Evolutionary conservation across 2,113 vertebrate species (phyloP).

Genomic region (Sisor rabdophorus): DNA sequence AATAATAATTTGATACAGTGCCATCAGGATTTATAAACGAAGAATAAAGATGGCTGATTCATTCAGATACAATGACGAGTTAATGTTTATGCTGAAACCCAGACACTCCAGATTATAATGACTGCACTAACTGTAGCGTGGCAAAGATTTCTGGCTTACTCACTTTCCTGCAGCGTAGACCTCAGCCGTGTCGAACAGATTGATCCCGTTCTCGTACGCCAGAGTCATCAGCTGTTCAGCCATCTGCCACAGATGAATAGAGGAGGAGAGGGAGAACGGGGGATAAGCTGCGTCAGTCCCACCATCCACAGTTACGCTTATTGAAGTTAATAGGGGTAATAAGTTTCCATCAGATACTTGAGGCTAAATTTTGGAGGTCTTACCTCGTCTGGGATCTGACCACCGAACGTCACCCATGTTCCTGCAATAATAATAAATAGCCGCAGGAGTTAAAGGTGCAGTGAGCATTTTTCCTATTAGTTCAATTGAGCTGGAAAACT

Average conservation of each 20-base stretch:
- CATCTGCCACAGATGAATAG: constrained; percentile 74
- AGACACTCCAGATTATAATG: constrained; percentile 6
- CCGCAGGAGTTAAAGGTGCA: neutral
- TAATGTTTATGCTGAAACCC: neutral
- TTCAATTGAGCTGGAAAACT: neutral
- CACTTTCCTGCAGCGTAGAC: constrained; percentile 98
- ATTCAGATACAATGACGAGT: neutral
- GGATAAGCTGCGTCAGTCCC: constrained; percentile 12
- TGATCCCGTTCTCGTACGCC: constrained; percentile 98
- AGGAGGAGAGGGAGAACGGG: constrained; percentile 1
- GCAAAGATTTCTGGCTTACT: constrained; percentile 60
- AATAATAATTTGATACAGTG: too few relatives aligned
- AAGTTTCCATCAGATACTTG: neutral
- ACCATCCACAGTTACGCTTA: neutral
- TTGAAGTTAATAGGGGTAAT: neutral
- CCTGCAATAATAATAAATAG: constrained; percentile 62
- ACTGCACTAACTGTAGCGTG: neutral
- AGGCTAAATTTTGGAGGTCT: constrained; percentile 42
- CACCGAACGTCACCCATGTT: constrained; percentile 98
- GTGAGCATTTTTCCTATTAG: neutral
- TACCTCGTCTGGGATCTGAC: constrained; percentile 98
- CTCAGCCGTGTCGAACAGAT: constrained; percentile 97
- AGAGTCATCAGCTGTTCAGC: constrained; percentile 96
- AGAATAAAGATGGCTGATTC: neutral
- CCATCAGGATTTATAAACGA: neutral